A percentile compares a stretch with the other conserved stretches of the same genome.
Evolutionary conservation across 64 coral and sea anemone species (phyloP).

Genomic region (Porites australiensis): DNA sequence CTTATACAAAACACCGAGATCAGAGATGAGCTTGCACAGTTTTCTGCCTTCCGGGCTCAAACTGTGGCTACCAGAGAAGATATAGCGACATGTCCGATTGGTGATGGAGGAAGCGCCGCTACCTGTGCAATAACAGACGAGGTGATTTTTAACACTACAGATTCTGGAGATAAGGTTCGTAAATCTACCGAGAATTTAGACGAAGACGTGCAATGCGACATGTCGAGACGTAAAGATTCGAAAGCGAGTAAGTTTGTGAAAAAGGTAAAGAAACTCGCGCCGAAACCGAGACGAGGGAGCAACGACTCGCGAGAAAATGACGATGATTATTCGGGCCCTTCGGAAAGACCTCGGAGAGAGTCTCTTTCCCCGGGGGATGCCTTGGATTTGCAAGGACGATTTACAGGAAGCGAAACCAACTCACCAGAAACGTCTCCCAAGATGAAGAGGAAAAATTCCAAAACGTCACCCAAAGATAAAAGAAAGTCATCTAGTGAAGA

Average conservation of each 20-base stretch:
- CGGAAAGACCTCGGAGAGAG: slow-evolving; percentile 33
- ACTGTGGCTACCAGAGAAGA: neutral
- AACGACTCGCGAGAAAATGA: slow-evolving; percentile 4
- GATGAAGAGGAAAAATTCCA: slow-evolving; percentile 25
- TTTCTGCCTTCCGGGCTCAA: neutral
- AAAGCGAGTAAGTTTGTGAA: slow-evolving; percentile 34
- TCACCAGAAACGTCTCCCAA: slow-evolving; percentile 28
- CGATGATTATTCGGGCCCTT: neutral
- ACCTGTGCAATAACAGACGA: neutral
- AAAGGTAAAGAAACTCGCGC: slow-evolving; percentile 17
- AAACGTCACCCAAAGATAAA: neutral
- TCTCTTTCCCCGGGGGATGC: slow-evolving; percentile 38
- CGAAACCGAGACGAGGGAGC: slow-evolving; percentile 14
- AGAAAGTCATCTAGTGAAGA: slow-evolving; percentile 18
- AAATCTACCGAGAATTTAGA: neutral
- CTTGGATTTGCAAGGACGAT: slow-evolving; percentile 29
- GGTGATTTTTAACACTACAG: neutral
- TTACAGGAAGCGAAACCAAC: slow-evolving; percentile 42
- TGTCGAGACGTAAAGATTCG: slow-evolving; percentile 13
- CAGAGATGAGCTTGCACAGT: slow-evolving; percentile 24
- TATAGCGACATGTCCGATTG: neutral
- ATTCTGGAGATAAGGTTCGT: neutral
- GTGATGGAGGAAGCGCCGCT: neutral
- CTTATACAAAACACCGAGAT: slow-evolving; percentile 40
- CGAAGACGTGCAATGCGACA: neutral